These are phyloP conservation scores for Chrysaora quinquecirrha DNA, from an alignment of 30 jellyfish, hydroid and myxozoan genomes.

Conservation along the genomic window DNA sequence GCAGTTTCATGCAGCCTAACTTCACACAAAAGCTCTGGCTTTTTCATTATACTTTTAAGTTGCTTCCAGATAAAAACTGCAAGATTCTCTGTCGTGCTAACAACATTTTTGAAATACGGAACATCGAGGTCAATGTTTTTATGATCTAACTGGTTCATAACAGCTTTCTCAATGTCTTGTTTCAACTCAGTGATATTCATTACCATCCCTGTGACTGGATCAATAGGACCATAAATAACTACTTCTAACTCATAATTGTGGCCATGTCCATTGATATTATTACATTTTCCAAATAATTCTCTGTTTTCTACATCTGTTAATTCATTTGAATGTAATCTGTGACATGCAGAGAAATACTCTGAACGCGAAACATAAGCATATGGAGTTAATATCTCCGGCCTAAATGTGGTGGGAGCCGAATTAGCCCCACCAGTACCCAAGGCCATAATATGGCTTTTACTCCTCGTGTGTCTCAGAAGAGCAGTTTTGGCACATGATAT, in stretches of 20 bases:
- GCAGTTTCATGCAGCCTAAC: slow-evolving; percentile 95
- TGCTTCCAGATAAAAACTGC: slow-evolving; percentile 91
- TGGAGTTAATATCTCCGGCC: not conserved
- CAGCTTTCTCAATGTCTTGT: slow-evolving; percentile 58
- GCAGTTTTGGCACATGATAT: too few species aligned
- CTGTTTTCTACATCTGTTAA: slow-evolving; percentile 78
- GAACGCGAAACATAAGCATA: slow-evolving; percentile 63
- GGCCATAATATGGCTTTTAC: too few species aligned
- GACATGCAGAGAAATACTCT: slow-evolving; percentile 84
- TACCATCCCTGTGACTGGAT: slow-evolving; percentile 91
- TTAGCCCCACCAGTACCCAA: too few species aligned
- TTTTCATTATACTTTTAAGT: slow-evolving; percentile 42
- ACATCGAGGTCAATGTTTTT: slow-evolving; percentile 93
- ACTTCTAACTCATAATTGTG: slow-evolving; percentile 91
- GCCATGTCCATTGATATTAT: slow-evolving; percentile 94
- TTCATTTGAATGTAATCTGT: slow-evolving; percentile 78
- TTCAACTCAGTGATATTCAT: slow-evolving; percentile 71
- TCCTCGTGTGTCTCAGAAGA: too few species aligned
- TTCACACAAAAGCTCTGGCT: slow-evolving; percentile 84
- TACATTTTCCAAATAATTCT: slow-evolving; percentile 82
- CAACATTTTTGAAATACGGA: slow-evolving; percentile 77
- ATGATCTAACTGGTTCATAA: slow-evolving; percentile 83
- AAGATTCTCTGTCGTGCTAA: slow-evolving; percentile 91
- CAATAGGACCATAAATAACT: slow-evolving; percentile 74
- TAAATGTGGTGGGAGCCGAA: too few species aligned